Percentiles rank a stretch among this genome's conserved stretches.
Evolutionary conservation across 2,113 vertebrate genomes (phyloP).

Genomic region (Scortum barcoo): DNA sequence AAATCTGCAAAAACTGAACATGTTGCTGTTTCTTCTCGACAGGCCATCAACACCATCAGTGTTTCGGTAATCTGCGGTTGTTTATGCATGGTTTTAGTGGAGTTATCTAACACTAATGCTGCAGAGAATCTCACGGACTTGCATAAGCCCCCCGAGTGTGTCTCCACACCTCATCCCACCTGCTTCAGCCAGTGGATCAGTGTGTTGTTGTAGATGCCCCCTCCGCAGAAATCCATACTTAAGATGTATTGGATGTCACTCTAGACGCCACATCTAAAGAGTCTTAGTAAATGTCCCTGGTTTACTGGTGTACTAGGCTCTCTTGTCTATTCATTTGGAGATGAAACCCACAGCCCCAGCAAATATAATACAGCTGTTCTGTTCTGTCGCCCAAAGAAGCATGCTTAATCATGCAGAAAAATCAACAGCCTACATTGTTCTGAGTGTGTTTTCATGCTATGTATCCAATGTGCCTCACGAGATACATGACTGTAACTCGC

Average conservation of each 20-base stretch:
- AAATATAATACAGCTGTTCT: constrained; percentile 69
- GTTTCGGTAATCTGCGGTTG: constrained; percentile 81
- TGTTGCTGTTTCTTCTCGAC: constrained; percentile 67
- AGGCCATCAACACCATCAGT: constrained; percentile 87
- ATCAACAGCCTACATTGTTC: constrained; percentile 43
- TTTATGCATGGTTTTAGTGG: constrained; percentile 76
- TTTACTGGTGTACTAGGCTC: constrained; percentile 33
- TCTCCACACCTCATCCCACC: constrained; percentile 30
- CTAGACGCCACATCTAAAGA: constrained; percentile 45
- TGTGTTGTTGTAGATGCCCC: constrained; percentile 30
- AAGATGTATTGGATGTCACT: constrained; percentile 54
- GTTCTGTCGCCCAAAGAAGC: constrained; percentile 32
- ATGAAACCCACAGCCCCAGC: constrained; percentile 29
- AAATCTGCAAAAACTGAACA: constrained; percentile 43
- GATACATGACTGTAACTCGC: constrained; percentile 31
- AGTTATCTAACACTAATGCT: constrained; percentile 59
- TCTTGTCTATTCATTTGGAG: constrained; percentile 44
- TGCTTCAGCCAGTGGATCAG: constrained; percentile 27
- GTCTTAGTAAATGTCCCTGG: constrained; percentile 8
- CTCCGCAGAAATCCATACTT: constrained; percentile 19
- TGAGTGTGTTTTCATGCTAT: constrained; percentile 40
- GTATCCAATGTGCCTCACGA: constrained; percentile 15
- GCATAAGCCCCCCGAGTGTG: constrained; percentile 29
- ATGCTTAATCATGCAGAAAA: constrained; percentile 66
- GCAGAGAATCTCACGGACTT: constrained; percentile 24